Conservation (phyloP, 2,113 vertebrate species). For the Nothobranchius kuhntae region DNA sequence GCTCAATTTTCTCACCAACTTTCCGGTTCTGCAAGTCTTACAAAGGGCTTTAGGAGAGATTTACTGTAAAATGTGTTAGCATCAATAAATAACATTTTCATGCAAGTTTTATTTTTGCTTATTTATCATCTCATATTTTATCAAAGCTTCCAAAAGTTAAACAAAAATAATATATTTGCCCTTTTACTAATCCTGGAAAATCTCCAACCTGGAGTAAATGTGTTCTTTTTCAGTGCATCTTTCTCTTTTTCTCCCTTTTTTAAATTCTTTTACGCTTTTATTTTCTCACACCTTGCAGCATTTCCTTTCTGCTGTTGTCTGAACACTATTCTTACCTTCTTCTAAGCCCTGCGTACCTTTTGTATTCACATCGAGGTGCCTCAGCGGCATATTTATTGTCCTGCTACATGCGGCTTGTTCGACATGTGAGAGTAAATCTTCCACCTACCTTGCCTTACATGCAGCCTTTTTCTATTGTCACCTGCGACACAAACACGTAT, state of each 20-base stretch:
- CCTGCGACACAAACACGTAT: slow-evolving; percentile 67
- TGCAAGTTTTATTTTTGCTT: no score
- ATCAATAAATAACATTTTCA: no score
- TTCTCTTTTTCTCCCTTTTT: background rate
- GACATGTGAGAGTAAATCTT: slow-evolving; percentile 56
- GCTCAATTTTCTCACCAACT: background rate
- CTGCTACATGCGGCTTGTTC: slow-evolving; percentile 41
- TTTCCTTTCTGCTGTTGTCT: slow-evolving; percentile 8
- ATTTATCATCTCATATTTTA: no score
- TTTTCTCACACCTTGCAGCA: background rate
- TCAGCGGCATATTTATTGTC: slow-evolving; percentile 70
- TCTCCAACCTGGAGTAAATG: background rate
- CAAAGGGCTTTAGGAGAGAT: background rate
- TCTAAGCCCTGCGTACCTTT: slow-evolving; percentile 40
- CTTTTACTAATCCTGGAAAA: background rate
- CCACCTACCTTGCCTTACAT: slow-evolving; percentile 22
- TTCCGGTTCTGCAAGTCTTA: background rate
- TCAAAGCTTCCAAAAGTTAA: background rate
- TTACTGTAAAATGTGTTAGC: no score
- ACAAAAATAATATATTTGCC: background rate
- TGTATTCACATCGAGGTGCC: slow-evolving; percentile 43
- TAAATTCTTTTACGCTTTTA: background rate
- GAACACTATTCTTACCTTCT: slow-evolving; percentile 2
- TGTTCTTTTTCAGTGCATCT: background rate
- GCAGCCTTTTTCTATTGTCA: slow-evolving; percentile 47